These are phyloP conservation scores for Cryptops parisi DNA, from an alignment of 2,888 invertebrate genomes.

Conservation along the genomic window DNA sequence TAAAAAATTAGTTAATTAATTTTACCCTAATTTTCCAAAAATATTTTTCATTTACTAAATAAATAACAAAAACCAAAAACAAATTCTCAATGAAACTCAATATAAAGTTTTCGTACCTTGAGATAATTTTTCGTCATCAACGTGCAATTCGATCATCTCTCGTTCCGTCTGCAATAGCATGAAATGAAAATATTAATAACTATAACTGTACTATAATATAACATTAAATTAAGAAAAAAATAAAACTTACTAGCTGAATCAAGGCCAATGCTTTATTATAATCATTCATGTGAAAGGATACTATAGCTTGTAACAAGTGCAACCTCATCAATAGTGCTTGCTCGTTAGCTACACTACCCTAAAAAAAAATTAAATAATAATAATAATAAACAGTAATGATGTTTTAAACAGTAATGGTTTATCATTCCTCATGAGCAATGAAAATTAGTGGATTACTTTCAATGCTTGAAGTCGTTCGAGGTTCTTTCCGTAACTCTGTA, in stretches of 20 bases:
- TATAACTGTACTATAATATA: neutral
- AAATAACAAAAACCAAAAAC: no score
- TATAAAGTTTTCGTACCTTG: no score
- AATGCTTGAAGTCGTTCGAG: conserved; percentile 38
- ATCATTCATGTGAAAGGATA: conserved; percentile 59
- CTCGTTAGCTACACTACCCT: conserved; percentile 49
- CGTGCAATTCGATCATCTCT: conserved; percentile 48
- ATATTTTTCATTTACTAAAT: no score
- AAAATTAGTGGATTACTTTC: conserved; percentile 22
- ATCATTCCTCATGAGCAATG: neutral
- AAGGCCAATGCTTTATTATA: conserved; percentile 45
- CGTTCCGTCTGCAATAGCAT: conserved; percentile 43
- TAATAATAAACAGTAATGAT: neutral
- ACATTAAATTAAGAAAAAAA: conserved; percentile 16
- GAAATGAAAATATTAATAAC: no score
- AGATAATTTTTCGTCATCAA: conserved; percentile 41
- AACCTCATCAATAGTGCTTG: conserved; percentile 59
- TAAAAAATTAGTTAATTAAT: no score
- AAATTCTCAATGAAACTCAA: no score
- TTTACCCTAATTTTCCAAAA: no score
- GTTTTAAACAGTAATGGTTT: neutral
- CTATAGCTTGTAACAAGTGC: conserved; percentile 63
- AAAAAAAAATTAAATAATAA: conserved; percentile 29
- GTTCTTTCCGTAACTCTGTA: conserved; percentile 49
- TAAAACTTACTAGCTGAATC: conserved; percentile 32